Evolutionary conservation across 2,113 vertebrate genomes (phyloP).

Genomic region (Mormyrus lacerda): DNA sequence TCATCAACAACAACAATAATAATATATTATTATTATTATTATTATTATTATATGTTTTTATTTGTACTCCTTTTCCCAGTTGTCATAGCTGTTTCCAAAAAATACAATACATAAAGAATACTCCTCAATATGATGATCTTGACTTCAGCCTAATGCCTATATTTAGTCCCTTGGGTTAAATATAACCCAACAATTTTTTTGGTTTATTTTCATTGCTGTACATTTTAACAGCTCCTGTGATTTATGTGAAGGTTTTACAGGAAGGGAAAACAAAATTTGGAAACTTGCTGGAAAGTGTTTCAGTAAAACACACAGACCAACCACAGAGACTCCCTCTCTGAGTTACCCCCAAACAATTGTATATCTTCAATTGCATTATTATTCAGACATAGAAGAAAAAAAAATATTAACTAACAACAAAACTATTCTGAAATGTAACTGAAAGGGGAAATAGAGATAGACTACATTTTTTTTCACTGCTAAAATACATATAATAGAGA

Average conservation of each 20-base stretch:
- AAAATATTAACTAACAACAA: slow-evolving; percentile 26
- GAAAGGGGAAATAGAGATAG: not conserved
- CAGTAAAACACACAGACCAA: not conserved
- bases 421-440: not conserved
- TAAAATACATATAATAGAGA: not conserved
- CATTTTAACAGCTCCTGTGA: not conserved
- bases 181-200: not conserved
- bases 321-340: not conserved
- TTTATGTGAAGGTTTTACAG: not conserved
- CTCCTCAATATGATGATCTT: not conserved
- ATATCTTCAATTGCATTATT: slow-evolving; percentile 41
- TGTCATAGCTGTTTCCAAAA: not conserved
- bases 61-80: not conserved
- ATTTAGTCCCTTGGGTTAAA: not conserved
- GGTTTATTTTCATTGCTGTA: not conserved
- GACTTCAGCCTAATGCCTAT: not conserved
- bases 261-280: not conserved
- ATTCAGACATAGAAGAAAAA: slow-evolving; percentile 35
- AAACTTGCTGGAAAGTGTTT: not conserved
- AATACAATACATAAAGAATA: not conserved
- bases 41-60: not conserved
- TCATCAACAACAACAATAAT: too few species aligned
- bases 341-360: slow-evolving; percentile 31
- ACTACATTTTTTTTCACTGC: not conserved
- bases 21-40: not conserved